These are phyloP conservation scores for Phyllostomus hastatus DNA, from an alignment of 2,113 vertebrate species.

Conservation along the genomic window DNA sequence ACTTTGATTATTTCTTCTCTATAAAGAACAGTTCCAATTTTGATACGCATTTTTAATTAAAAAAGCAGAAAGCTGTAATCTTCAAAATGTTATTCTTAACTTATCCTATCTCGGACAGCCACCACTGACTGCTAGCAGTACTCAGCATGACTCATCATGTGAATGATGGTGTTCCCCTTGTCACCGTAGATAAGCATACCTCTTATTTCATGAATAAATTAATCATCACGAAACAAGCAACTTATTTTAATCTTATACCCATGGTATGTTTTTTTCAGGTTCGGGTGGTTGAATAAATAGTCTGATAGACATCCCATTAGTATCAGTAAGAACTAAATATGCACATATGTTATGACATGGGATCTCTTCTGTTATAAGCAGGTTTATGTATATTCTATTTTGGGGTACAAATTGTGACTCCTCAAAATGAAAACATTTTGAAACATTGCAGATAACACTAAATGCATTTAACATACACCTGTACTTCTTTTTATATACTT, in stretches of 20 bases:
- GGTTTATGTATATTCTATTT: not conserved
- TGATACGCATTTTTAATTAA: not conserved
- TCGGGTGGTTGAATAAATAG: not conserved
- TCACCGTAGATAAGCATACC: not conserved
- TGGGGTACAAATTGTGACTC: not conserved
- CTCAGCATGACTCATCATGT: not conserved
- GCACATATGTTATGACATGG: not conserved
- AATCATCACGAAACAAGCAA: not conserved
- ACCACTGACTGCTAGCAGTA: accelerated
- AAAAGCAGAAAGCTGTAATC: not conserved
- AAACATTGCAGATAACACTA: not conserved
- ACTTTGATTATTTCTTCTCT: not conserved
- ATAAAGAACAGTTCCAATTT: not conserved
- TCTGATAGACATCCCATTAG: not conserved
- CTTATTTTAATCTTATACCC: not conserved
- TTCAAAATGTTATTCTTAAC: not conserved
- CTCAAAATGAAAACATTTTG: not conserved
- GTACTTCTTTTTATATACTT: not conserved
- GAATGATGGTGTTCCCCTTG: not conserved
- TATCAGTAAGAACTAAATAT: not conserved
- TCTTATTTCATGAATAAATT: not conserved
- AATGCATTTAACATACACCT: not conserved
- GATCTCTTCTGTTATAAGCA: not conserved
- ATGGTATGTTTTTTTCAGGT: not conserved
- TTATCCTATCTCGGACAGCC: not conserved